Evolutionary conservation across 2,888 invertebrate species (phyloP), one percentile per base, ranked within the genome.

Genomic region (Pandemis cinnamomeana): DNA sequence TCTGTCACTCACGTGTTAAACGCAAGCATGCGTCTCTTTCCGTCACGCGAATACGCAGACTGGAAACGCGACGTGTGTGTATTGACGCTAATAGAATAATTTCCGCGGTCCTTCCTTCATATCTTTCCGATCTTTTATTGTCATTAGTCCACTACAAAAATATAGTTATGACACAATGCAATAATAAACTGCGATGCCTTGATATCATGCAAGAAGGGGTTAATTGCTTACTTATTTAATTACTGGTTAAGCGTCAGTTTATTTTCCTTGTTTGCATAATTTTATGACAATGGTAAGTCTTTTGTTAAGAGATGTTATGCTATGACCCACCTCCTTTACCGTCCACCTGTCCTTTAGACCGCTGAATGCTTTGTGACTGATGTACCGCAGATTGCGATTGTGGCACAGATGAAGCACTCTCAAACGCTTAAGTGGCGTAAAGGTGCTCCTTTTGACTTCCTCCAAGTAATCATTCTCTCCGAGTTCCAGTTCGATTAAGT

Each of bases 301-400:
- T 66, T 66, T 63, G 46, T 63, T 27, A 7, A 27, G 55, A 42
- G 51, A 71, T 76, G 64, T 70, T 41, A 67, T 71, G 62, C 67
- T 41, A 60, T 64, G 79, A 81, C 86, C 85, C 85, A 95, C 95
- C 90, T 95, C 95, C 79, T 92, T 91, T 76, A 95, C 83, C 62
- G 91, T 90, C 94, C 94, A 94, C 78, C 88, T 89, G 75, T 91
- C 89, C 84, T 93, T 94, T 41, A 95, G 83, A 13, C 89, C 90
- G 72, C 92, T 86, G 83, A 96, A 95, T 41, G 96, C 95, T 71
- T 95, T 93, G 77, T 95, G 91, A 80, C 96, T 95, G 75, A 96
- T 95, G 72, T 92, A 91, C 75, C 88, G 88, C 71, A 96, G 84
- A 64, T 94, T 93, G 7, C 86, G 86, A 85, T 96, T 96, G 81